phyloP scores from a whole-genome alignment of 2,888 invertebrate genomes.

The Tetranychus piercei region DNA sequence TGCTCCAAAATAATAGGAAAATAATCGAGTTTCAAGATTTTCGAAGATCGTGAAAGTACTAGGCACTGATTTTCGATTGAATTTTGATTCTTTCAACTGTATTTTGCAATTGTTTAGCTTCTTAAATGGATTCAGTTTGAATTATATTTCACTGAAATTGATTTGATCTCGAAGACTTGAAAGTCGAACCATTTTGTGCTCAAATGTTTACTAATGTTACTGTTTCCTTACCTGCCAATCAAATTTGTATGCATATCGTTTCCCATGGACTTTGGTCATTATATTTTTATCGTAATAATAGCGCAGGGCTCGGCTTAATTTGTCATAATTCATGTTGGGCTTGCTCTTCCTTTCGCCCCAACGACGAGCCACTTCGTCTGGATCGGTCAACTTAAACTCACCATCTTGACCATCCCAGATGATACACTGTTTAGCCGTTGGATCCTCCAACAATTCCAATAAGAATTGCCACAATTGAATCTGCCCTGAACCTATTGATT shows the following conservation, averaged over 20 bases:
- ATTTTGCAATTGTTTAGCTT: too few species aligned
- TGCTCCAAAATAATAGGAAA: too few species aligned
- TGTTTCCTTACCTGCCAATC: slow-evolving; percentile 54
- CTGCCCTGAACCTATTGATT: slow-evolving; percentile 45
- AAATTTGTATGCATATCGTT: slow-evolving; percentile 67
- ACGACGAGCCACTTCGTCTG: slow-evolving; percentile 87
- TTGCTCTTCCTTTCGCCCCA: slow-evolving; percentile 99
- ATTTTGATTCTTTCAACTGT: too few species aligned
- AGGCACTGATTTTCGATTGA: too few species aligned
- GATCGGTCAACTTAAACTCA: slow-evolving; percentile 42
- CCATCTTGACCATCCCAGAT: slow-evolving; percentile 44
- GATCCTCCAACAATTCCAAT: slow-evolving; percentile 83
- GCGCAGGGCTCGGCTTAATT: slow-evolving; percentile 85
- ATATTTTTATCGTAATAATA: slow-evolving; percentile 99
- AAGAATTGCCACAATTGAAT: slow-evolving; percentile 99
- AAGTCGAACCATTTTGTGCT: too few species aligned
- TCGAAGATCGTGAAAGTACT: too few species aligned
- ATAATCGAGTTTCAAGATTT: too few species aligned
- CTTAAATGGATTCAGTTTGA: too few species aligned
- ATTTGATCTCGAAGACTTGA: not conserved
- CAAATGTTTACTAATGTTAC: not conserved
- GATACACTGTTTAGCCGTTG: slow-evolving; percentile 84
- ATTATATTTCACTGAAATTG: not conserved
- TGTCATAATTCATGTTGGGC: slow-evolving; percentile 99
- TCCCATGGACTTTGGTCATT: slow-evolving; percentile 98